Conservation (phyloP, 2,888 invertebrate genomes). For the Gordius sp. region DNA sequence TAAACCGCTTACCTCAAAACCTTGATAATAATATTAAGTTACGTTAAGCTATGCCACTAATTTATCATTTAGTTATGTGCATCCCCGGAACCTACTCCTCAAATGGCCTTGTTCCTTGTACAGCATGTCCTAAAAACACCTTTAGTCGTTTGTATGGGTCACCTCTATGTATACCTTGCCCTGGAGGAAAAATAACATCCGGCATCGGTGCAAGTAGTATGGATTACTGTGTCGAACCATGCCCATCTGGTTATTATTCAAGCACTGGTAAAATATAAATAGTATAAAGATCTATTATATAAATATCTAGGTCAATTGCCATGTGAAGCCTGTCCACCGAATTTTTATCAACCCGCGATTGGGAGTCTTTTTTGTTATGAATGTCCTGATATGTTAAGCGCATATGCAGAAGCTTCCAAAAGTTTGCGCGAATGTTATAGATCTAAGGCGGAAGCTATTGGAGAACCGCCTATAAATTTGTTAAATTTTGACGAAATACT, state of each 20-base stretch:
- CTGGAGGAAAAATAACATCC: slow-evolving; percentile 56
- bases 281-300: no score
- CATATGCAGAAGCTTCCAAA: slow-evolving; percentile 48
- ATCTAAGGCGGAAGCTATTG: no score
- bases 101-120: slow-evolving; percentile 56
- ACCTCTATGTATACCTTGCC: slow-evolving; percentile 49
- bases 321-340: slow-evolving; percentile 63
- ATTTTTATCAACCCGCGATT: slow-evolving; percentile 60
- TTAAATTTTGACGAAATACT: no score
- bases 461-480: no score
- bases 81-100: slow-evolving; percentile 12
- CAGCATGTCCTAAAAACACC: slow-evolving; percentile 71
- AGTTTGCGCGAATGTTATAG: slow-evolving; percentile 58
- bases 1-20: no score
- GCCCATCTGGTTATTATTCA: slow-evolving; percentile 62
- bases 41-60: no score
- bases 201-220: slow-evolving; percentile 51
- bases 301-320: slow-evolving; percentile 48
- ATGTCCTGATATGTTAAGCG: slow-evolving; percentile 67
- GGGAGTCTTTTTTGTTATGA: slow-evolving; percentile 62
- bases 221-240: slow-evolving; percentile 38
- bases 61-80: slow-evolving; percentile 12
- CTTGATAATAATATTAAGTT: no score
- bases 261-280: slow-evolving; percentile 51
- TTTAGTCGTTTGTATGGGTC: slow-evolving; percentile 30